Conservation (phyloP, 2,797 vertebrate genomes). For the Halcyon smyrnensis region DNA sequence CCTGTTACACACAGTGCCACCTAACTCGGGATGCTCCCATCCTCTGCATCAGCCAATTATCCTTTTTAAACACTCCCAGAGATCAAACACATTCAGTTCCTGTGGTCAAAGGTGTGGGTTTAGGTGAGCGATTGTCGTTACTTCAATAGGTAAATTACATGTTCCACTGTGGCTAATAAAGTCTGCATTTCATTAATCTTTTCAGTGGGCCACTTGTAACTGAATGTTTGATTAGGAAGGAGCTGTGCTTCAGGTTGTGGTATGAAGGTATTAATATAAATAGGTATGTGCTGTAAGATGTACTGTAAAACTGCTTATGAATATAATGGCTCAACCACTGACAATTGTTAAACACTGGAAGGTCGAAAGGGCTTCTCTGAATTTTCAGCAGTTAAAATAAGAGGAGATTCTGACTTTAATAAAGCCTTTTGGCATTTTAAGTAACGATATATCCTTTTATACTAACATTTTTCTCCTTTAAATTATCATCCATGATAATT, state of each 20-base stretch:
- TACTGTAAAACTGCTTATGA: not conserved
- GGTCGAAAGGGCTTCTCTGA: not conserved
- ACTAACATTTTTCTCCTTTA: not conserved
- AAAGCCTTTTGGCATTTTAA: not conserved
- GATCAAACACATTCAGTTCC: slow-evolving; percentile 30
- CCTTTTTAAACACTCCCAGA: not conserved
- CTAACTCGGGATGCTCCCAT: not conserved
- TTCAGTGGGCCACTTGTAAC: not conserved
- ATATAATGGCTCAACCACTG: not conserved
- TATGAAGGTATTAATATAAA: not conserved
- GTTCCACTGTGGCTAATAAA: slow-evolving; percentile 20
- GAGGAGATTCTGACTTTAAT: not conserved
- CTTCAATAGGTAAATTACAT: slow-evolving; percentile 16
- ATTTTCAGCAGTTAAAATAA: not conserved
- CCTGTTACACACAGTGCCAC: not conserved
- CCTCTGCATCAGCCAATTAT: not conserved
- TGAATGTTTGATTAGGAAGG: slow-evolving; percentile 2
- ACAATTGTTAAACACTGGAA: not conserved
- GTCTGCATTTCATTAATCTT: slow-evolving; percentile 43
- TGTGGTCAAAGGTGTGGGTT: slow-evolving; percentile 9
- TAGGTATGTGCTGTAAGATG: not conserved
- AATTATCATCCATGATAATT: not conserved
- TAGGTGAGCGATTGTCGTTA: not conserved
- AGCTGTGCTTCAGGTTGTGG: not conserved
- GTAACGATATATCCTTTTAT: not conserved